Evolutionary conservation across 2,888 invertebrate species (phyloP).

Genomic region (Glaucopsyche alexis): DNA sequence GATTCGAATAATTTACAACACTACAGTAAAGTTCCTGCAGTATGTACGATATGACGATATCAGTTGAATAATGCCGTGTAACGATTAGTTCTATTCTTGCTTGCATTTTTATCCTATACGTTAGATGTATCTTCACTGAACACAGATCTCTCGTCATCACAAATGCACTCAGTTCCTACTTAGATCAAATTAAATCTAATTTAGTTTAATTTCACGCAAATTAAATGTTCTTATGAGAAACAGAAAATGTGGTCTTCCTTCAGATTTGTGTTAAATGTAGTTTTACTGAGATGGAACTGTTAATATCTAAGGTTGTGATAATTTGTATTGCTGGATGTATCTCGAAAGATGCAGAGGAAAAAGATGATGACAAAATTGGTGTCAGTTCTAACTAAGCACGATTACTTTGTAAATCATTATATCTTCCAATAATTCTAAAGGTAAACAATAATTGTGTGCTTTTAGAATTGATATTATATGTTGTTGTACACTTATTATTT

Average conservation of each 20-base stretch:
- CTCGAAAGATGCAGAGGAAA: conserved; percentile 4
- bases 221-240: conserved; percentile 41
- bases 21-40: conserved; percentile 47
- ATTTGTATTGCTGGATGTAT: conserved; percentile 20
- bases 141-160: conserved; percentile 71
- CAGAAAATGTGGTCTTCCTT: conserved; percentile 68
- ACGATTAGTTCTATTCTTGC: conserved; percentile 45
- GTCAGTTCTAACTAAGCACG: conserved; percentile 24
- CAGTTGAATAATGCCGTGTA: conserved; percentile 39
- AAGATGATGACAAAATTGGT: background rate
- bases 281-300: conserved; percentile 22
- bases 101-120: conserved; percentile 68
- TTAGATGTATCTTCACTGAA: conserved; percentile 48
- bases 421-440: conserved; percentile 19
- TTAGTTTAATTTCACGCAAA: conserved; percentile 60
- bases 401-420: conserved; percentile 22
- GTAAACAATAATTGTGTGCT: conserved; percentile 18
- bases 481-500: conserved; percentile 25
- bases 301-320: conserved; percentile 31
- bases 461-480: conserved; percentile 54
- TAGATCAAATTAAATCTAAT: conserved; percentile 67
- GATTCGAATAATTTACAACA: conserved; percentile 32
- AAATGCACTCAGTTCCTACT: conserved; percentile 77
- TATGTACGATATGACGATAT: conserved; percentile 42
- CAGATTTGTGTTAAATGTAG: conserved; percentile 46